Evolutionary conservation across 1,140 invertebrate genomes (phyloP).

Genomic region (Drosophila paulistorum): DNA sequence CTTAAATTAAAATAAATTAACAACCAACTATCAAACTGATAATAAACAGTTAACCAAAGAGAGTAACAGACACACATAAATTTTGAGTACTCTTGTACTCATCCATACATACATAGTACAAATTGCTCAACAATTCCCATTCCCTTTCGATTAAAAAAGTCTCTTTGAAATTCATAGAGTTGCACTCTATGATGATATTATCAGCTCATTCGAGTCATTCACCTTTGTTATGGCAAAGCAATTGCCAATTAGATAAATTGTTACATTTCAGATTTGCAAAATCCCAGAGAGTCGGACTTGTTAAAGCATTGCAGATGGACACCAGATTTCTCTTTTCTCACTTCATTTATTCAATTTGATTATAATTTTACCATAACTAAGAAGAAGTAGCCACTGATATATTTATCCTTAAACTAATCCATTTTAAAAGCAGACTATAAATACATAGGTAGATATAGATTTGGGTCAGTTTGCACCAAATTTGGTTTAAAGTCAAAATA

Average conservation of each 20-base stretch:
- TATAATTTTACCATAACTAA: neutral
- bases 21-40: constrained; percentile 25
- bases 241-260: neutral
- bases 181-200: neutral
- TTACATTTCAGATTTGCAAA: neutral
- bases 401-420: too few species aligned
- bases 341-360: neutral
- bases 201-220: constrained; percentile 7
- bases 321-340: neutral
- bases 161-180: constrained; percentile 4
- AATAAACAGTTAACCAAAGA: constrained; percentile 27
- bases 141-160: neutral
- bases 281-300: neutral
- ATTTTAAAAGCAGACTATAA: too few species aligned
- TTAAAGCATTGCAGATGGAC: neutral
- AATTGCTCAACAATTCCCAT: neutral
- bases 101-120: neutral
- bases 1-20: constrained; percentile 66
- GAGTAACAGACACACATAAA: neutral
- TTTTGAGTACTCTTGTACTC: too few species aligned
- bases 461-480: too few species aligned
- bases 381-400: too few species aligned
- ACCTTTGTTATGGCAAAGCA: neutral
- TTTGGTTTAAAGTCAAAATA: too few species aligned
- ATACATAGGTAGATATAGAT: too few species aligned